Conservation (phyloP, 2,888 invertebrate genomes). For the Macropis europaea region DNA sequence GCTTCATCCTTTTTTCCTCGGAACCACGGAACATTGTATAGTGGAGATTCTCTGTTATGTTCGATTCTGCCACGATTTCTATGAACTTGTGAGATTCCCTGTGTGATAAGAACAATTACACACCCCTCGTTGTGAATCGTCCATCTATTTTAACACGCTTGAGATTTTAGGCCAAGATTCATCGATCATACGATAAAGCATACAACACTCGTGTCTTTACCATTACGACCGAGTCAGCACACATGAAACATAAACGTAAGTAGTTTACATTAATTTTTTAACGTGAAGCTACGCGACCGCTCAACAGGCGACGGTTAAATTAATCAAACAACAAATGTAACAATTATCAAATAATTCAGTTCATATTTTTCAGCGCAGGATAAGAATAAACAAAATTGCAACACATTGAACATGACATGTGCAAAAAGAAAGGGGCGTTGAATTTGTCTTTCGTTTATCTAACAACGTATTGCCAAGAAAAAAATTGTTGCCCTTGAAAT, state of each 20-base stretch:
- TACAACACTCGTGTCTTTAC: neutral
- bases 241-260: conserved; percentile 17
- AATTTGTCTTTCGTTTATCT: no score
- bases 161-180: no score
- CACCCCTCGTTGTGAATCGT: neutral
- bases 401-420: no score
- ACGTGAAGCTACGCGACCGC: conserved; percentile 34
- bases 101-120: conserved; percentile 8
- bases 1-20: neutral
- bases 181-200: conserved; percentile 19
- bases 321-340: no score
- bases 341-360: no score
- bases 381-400: no score
- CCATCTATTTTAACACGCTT: no score
- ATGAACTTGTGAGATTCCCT: conserved; percentile 10
- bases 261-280: conserved; percentile 39
- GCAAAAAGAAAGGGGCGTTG: no score
- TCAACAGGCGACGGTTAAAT: conserved; percentile 27
- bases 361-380: no score
- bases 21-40: conserved; percentile 16
- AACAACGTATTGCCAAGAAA: no score
- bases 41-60: conserved; percentile 18
- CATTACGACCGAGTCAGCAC: conserved; percentile 3
- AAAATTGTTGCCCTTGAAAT: no score
- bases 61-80: neutral